A percentile compares a stretch with the other conserved stretches of the same genome.
phyloP scores from a whole-genome alignment of 2,797 vertebrate genomes.

The Crenuchus spilurus region DNA sequence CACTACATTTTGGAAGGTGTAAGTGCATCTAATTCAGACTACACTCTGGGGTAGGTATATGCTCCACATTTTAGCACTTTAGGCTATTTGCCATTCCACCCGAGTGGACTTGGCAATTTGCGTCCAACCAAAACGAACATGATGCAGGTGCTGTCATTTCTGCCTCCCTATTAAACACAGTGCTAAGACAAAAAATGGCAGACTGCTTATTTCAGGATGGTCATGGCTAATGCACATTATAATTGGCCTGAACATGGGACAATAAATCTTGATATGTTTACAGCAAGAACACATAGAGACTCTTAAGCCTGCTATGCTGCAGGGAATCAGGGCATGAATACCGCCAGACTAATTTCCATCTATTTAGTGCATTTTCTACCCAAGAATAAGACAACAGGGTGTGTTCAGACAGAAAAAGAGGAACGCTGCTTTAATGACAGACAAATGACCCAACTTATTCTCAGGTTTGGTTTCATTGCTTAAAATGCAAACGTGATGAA shows the following conservation, averaged over 20 bases:
- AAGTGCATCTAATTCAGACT: neutral
- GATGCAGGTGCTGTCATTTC: constrained; percentile 63
- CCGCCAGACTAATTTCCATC: neutral
- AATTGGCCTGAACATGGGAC: constrained; percentile 63
- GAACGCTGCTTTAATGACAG: neutral
- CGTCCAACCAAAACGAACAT: constrained; percentile 42
- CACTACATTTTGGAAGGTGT: constrained; percentile 2
- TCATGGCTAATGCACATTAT: constrained; percentile 61
- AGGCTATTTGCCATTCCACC: constrained; percentile 45
- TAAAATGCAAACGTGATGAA: neutral
- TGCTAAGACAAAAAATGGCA: constrained; percentile 41
- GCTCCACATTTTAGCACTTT: constrained; percentile 30
- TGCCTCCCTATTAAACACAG: constrained; percentile 56
- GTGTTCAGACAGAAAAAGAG: neutral
- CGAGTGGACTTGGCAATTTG: constrained; percentile 52
- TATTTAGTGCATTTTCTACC: neutral
- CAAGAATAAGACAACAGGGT: neutral
- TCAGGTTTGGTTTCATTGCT: too few species aligned
- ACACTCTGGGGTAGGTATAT: constrained; percentile 13
- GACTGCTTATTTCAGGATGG: constrained; percentile 62
- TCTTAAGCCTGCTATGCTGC: constrained; percentile 15
- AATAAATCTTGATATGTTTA: constrained; percentile 59
- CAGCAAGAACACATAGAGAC: constrained; percentile 38
- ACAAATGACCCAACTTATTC: neutral
- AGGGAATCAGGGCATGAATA: constrained; percentile 12